These are phyloP conservation scores for Nautilus pompilius DNA, from an alignment of 1,140 invertebrate species.

Conservation along the genomic window DNA sequence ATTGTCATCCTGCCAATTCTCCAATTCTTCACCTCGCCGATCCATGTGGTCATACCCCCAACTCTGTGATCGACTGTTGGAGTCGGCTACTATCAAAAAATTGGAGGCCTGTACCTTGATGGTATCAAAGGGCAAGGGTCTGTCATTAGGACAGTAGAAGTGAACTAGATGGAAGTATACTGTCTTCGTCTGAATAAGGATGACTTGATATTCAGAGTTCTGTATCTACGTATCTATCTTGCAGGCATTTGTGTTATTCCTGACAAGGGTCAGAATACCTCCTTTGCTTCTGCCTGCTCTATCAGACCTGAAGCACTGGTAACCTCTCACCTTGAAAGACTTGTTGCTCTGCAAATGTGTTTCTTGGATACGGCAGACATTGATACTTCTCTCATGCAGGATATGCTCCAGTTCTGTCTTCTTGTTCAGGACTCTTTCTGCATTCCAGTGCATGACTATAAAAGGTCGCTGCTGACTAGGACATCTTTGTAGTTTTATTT, in stretches of 20 bases:
- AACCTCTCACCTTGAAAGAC: background rate
- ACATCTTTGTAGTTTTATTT: no score
- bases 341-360: constrained; percentile 3
- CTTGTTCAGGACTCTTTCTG: constrained; percentile 2
- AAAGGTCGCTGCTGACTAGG: no score
- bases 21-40: constrained; percentile 9
- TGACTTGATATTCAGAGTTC: no score
- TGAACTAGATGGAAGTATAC: no score
- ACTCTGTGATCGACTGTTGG: constrained; percentile 12
- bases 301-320: background rate
- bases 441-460: constrained; percentile 12
- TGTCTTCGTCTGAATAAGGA: no score
- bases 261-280: no score
- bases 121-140: background rate
- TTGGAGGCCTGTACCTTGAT: background rate
- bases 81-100: constrained; percentile 8
- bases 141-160: constrained; percentile 2
- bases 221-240: no score
- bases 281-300: constrained; percentile 6
- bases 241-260: no score
- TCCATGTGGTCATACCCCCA: constrained; percentile 10
- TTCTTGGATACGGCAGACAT: constrained; percentile 8
- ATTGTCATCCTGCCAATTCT: constrained; percentile 7
- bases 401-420: constrained; percentile 1
- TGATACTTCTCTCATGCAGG: constrained; percentile 4